Conservation (phyloP, 2,797 vertebrate species). For the Ctenopoma multispine region DNA sequence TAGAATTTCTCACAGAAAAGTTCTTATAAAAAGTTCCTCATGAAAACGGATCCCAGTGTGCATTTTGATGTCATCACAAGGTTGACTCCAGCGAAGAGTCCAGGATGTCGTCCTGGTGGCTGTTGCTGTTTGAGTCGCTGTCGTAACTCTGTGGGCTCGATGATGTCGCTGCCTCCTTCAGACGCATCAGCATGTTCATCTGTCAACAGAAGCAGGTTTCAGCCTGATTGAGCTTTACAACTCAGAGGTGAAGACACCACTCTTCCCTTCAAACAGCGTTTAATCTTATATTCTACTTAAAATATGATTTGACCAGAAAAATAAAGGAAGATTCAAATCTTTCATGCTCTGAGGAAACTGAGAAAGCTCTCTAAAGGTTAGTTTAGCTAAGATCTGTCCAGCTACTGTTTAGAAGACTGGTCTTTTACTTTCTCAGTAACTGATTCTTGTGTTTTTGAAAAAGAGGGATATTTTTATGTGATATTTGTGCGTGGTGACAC, state of each 20-base stretch:
- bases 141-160: constrained; percentile 98
- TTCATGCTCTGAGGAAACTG: neutral
- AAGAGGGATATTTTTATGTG: neutral
- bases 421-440: too few species aligned
- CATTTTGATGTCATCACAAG: constrained; percentile 81
- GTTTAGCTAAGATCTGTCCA: too few species aligned
- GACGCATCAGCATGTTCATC: constrained; percentile 99
- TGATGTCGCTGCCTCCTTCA: constrained; percentile 97
- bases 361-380: too few species aligned
- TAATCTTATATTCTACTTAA: neutral
- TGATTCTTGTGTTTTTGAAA: too few species aligned
- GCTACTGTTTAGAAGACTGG: too few species aligned
- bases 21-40: constrained; percentile 18
- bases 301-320: neutral
- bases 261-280: neutral
- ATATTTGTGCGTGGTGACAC: neutral
- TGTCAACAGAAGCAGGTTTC: constrained; percentile 59
- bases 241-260: neutral
- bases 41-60: constrained; percentile 20
- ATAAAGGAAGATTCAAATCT: too few species aligned
- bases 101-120: constrained; percentile 95
- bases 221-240: neutral
- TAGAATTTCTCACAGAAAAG: constrained; percentile 26
- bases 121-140: constrained; percentile 99
- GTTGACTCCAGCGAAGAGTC: constrained; percentile 96